These are phyloP conservation scores for Limulus polyphemus DNA, from an alignment of 2,888 invertebrate species.

Conservation along the genomic window DNA sequence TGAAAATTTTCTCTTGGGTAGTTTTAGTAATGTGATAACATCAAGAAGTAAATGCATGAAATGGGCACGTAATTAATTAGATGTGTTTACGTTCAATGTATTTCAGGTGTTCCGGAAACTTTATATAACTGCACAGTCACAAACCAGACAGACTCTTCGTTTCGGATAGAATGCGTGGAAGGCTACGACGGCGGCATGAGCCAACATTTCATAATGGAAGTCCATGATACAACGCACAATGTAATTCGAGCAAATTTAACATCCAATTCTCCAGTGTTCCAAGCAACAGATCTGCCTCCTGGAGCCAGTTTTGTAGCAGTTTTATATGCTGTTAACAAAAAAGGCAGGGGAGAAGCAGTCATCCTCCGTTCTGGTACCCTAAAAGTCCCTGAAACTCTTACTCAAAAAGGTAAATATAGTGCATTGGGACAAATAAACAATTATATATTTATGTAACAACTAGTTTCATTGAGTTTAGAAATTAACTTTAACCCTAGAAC, in stretches of 20 bases:
- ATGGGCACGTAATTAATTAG: no score
- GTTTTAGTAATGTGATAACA: no score
- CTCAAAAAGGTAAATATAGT: conserved; percentile 22
- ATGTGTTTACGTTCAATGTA: no score
- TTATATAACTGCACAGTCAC: conserved; percentile 76
- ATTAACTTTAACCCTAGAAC: no score
- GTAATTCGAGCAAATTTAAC: conserved; percentile 22
- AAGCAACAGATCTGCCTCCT: conserved; percentile 20
- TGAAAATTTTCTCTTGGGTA: no score
- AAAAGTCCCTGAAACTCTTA: conserved; percentile 23
- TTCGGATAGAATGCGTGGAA: conserved; percentile 72
- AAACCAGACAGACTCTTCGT: conserved; percentile 69
- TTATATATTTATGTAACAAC: no score
- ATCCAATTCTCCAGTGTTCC: conserved; percentile 20
- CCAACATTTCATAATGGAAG: conserved; percentile 69
- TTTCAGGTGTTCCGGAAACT: conserved; percentile 69
- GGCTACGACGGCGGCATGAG: conserved; percentile 82
- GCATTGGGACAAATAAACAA: not conserved
- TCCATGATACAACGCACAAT: conserved; percentile 34
- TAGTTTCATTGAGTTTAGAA: no score
- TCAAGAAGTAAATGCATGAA: no score
- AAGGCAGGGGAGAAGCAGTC: conserved; percentile 25
- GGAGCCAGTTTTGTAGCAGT: conserved; percentile 24
- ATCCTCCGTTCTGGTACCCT: conserved; percentile 22
- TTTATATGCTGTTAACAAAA: conserved; percentile 26